Conservation (phyloP, 37 sponge, comb jelly and placozoan species). For the Diacarnus erythraeanus region DNA sequence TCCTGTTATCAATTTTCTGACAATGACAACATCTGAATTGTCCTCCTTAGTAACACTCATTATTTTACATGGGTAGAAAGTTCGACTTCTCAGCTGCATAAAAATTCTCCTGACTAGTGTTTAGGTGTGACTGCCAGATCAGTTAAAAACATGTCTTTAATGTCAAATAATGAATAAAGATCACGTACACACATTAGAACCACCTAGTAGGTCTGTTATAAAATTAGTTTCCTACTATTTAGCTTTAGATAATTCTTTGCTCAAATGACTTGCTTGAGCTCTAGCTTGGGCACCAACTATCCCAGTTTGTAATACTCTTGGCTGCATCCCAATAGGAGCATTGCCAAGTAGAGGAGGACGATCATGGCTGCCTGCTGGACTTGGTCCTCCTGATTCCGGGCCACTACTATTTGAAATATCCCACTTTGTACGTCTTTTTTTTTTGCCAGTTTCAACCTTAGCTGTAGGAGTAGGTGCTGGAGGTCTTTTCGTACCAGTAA, state of each 20-base stretch:
- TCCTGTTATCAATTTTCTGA: no score
- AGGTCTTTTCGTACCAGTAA: constrained; percentile 28
- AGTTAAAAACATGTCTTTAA: no score
- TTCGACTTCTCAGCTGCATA: no score
- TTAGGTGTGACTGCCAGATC: no score
- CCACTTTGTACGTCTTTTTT: constrained; percentile 50
- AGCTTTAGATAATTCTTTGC: constrained; percentile 21
- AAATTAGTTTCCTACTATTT: no score
- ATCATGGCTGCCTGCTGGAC: constrained; percentile 2
- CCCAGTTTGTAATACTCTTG: neutral
- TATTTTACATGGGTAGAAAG: no score
- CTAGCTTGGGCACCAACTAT: constrained; percentile 49
- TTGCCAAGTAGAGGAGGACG: constrained; percentile 9
- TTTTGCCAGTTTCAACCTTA: constrained; percentile 11
- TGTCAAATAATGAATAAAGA: no score
- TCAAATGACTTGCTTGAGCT: constrained; percentile 38
- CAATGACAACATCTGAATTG: no score
- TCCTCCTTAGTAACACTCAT: no score
- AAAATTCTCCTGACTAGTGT: no score
- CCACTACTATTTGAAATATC: constrained; percentile 28
- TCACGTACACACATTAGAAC: no score
- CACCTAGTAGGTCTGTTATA: no score
- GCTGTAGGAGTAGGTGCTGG: neutral
- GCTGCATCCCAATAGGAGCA: constrained; percentile 7
- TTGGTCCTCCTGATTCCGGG: constrained; percentile 37